These are phyloP conservation scores for Moxostoma hubbsi DNA, from an alignment of 2,797 vertebrate genomes.

Conservation along the genomic window DNA sequence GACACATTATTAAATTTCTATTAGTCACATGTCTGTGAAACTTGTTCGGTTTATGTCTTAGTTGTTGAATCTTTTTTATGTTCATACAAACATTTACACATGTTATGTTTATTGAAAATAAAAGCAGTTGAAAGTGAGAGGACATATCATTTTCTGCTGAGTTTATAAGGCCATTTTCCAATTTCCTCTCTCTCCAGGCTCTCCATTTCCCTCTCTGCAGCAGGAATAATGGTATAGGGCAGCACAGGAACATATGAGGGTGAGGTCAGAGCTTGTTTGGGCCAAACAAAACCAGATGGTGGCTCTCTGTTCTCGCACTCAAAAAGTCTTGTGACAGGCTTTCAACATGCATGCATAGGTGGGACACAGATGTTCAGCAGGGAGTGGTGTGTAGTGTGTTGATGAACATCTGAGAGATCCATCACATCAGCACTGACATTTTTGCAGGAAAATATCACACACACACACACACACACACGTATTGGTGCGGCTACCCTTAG, in stretches of 20 bases:
- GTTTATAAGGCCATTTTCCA: background rate
- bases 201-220: background rate
- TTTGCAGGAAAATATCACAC: slow-evolving; percentile 24
- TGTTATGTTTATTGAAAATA: too few species aligned
- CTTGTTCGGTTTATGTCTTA: too few species aligned
- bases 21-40: too few species aligned
- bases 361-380: slow-evolving; percentile 31
- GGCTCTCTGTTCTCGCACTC: slow-evolving; percentile 1
- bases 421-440: slow-evolving; percentile 29
- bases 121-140: too few species aligned
- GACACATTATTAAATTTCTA: too few species aligned
- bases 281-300: slow-evolving; percentile 47
- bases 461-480: background rate
- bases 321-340: slow-evolving; percentile 4
- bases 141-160: too few species aligned
- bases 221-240: background rate
- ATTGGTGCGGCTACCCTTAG: too few species aligned
- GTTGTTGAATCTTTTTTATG: too few species aligned
- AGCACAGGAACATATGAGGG: slow-evolving; percentile 2
- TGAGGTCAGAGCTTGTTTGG: slow-evolving; percentile 23
- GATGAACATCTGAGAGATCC: slow-evolving; percentile 30
- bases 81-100: too few species aligned
- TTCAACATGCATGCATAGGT: slow-evolving; percentile 10
- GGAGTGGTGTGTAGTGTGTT: slow-evolving; percentile 13
- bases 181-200: background rate